Evolutionary conservation across 2,797 vertebrate species (phyloP), one percentile per base, ranked within the genome.

Genomic region (Siniperca obscura): DNA sequence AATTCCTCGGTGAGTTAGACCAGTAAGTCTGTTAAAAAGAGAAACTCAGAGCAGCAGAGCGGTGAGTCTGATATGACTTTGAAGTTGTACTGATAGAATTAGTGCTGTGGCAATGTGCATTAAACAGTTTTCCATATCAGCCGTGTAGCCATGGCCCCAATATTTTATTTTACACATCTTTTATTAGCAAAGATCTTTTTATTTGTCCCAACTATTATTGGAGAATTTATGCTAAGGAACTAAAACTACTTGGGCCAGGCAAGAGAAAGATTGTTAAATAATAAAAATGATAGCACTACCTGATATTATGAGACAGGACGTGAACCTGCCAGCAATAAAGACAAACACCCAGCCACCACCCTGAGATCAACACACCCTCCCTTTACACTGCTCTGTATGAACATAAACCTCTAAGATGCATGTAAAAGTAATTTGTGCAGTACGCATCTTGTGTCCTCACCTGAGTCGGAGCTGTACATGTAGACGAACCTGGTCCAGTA

Each of bases 401-500:
- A 34, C 34, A 0, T 1, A 27, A 16, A 59, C 34, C 6, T 48
- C 16, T 42, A 3, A 16, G 3, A 69, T 21, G 2, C 8, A 16
- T 4, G 34, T 22, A 21, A 25, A n/a, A 42, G 36, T 34, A 0
- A 70, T n/a, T 3, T 19, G n/a, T 14, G 7, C 27, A 22, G 21
- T 10, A 7, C 12, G 30, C 40, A 14, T 36, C 10, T 2, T 3
- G 38, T 1, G 9, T 70, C 19, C 96, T 96, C 89, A 99, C 98
- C 98, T 88, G 97, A 94, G 89, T 99, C 96, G 0, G 98, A 95
- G 79, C 98, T 98, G 90, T 99, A 99, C 94, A 99, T 98, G 94
- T 99, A 99, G 92, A 98, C 96, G 55, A 99, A 99, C 87, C 96
- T 95, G 93, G 94, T 97, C 98, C 98, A 99, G 88, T 93, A 93